Base-by-base conservation (phyloP, 2,888 invertebrate genomes). In the Watsonalla binaria region DNA sequence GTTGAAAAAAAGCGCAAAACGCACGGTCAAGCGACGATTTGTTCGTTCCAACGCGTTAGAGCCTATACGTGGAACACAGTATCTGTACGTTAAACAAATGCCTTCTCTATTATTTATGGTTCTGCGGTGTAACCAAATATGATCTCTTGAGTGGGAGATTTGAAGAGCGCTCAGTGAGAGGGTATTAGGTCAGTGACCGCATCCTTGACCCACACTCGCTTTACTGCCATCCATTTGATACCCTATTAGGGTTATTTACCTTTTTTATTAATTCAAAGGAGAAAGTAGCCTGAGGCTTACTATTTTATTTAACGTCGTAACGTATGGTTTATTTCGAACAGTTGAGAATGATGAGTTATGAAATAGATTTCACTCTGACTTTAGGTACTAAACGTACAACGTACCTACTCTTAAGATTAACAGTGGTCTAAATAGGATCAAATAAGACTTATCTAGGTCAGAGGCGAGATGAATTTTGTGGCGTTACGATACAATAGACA, bases 121-220 rank as follows among this genome's bases (percentile, higher is more conserved):
- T 47, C 45, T 35, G 34, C 6, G 14, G 15, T 39, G 14, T 53
- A 6, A 52, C 53, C 55, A 55, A 60, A 62, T 55, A 55, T 59
- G 42, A 52, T 46, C 51, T 55, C 53, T 48, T 52, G 49, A 39
- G 11, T 47, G 46, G 11, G 37, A 9, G 49, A 14, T 5, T 13
- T 55, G 37, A 47, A 46, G 48, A 54, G 45, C 52, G 14, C 49
- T 37, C 39, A 49, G 74, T 72, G 66, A 65, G 72, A 60, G 66
- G 70, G 66, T 55, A 59, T 54, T 61, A 66, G 83, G 82, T 83
- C 68, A 83, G 42, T 78, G 82, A 80, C 82, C 84, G 78, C 70
- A 75, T 76, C 85, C 87, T 86, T 87, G 88, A 82, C 86, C 86
- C 72, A 85, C 65, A 74, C 55, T 47, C 55, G 49, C 42, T 52